A percentile compares a stretch with the other conserved stretches of the same genome.
These are phyloP conservation scores for Eleutherodactylus coqui DNA, from an alignment of 2,797 vertebrate species.

Conservation along the genomic window DNA sequence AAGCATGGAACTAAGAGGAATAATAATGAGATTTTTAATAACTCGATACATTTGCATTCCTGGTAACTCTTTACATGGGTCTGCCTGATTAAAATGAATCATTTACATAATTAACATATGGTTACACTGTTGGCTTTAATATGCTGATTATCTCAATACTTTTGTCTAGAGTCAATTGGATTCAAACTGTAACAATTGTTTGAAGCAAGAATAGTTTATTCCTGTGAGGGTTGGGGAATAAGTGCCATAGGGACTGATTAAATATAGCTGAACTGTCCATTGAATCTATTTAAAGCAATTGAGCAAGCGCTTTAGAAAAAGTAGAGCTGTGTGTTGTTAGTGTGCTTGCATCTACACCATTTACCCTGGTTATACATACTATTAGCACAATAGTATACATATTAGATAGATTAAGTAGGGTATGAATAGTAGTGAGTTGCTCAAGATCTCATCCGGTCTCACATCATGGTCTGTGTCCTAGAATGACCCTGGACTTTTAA, in stretches of 20 bases:
- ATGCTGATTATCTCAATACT: conserved; percentile 90
- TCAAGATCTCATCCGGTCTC: not conserved
- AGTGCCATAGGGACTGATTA: conserved; percentile 74
- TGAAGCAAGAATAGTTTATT: conserved; percentile 83
- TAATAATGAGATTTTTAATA: conserved; percentile 98
- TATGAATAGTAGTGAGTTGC: not conserved
- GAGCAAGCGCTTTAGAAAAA: conserved; percentile 7
- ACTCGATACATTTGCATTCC: conserved; percentile 91
- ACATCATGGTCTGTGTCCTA: not conserved
- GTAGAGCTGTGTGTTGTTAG: conserved; percentile 11
- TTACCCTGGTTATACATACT: not conserved
- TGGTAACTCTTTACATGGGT: conserved; percentile 93
- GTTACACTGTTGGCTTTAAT: conserved; percentile 93
- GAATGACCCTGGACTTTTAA: conserved; percentile 16
- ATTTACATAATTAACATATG: conserved; percentile 99
- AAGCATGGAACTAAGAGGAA: conserved; percentile 87
- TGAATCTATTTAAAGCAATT: conserved; percentile 68
- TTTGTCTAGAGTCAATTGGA: conserved; percentile 88
- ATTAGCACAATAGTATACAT: not conserved
- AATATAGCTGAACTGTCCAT: conserved; percentile 72
- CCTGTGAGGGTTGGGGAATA: conserved; percentile 74
- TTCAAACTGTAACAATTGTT: conserved; percentile 86
- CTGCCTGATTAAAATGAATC: conserved; percentile 96
- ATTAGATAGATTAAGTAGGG: not conserved
- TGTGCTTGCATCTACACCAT: not conserved